Evolutionary conservation across 1,140 invertebrate species (phyloP), one percentile per base, ranked within the genome.

Genomic region (Nylanderia fulva): DNA sequence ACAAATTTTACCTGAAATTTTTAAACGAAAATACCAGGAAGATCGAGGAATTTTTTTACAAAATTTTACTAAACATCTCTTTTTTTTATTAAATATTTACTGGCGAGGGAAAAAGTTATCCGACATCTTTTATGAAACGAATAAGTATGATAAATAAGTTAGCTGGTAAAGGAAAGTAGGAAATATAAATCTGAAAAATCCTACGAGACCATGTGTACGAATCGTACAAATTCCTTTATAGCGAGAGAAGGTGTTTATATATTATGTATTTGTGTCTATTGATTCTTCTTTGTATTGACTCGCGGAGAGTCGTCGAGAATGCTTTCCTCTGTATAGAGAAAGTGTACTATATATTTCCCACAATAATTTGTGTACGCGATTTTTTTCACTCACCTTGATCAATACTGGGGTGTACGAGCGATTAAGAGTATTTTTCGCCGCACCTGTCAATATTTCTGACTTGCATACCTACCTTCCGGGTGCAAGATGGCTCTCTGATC

Each of bases 281-380:
- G 48, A 80, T 80, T 24, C 48, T 69, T 11, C 33, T 68, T 52
- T 79, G 39, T 79, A 69, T 80, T 69, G 64, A 80, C 36, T 79
- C 36, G 29, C 11, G n/a, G n/a, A n/a, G n/a, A 69, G 24, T 42
- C 56, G 24, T n/a, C 33, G 48, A 36, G 9, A 56, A 8, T 8
- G 29, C 3, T 66, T 21, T 45, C 52, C 52, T 24, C n/a, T n/a
- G n/a, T n/a, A 2, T 33, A 9, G 18, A 66, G 24, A 61, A 24
- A 21, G n/a, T n/a, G 52, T 15, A 77, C n/a, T 36, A 8, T n/a
- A n/a, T n/a, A n/a, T 68, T 66, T 7, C 21, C 29, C 18, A 36
- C 27, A 5, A 15, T 68, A 2, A n/a, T 69, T 39, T 39, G 2
- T 33, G 15, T 48, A 52, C 8, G 27, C 18, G 5, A 52, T 33